phyloP scores from a whole-genome alignment of 2,888 invertebrate genomes.

The Leptinotarsa juncta region DNA sequence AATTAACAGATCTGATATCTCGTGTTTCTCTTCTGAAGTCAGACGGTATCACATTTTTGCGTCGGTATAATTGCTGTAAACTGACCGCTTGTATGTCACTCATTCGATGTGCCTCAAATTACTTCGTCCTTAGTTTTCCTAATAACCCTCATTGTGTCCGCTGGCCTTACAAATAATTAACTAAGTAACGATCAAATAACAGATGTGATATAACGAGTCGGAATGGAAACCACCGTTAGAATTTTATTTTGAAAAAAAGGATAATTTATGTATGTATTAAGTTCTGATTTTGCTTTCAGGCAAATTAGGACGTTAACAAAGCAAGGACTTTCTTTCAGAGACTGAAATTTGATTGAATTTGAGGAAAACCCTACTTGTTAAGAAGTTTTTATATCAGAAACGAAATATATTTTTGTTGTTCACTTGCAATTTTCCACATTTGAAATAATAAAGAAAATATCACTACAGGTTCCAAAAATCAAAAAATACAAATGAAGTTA shows the following conservation, averaged over 20 bases:
- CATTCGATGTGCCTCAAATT: constrained; percentile 39
- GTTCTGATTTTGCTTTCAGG: not conserved
- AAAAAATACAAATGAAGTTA: too few species aligned
- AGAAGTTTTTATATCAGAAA: too few species aligned
- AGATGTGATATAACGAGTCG: constrained; percentile 19
- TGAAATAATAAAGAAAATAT: too few species aligned
- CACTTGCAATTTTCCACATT: too few species aligned
- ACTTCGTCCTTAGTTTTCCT: constrained; percentile 28
- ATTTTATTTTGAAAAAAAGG: not conserved
- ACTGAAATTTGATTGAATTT: not conserved
- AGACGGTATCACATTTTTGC: constrained; percentile 8
- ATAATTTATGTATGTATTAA: not conserved
- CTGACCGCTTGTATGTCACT: constrained; percentile 39
- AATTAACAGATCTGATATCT: not conserved
- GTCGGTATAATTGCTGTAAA: constrained; percentile 28
- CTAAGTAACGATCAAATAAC: constrained; percentile 15
- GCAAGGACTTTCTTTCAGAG: not conserved
- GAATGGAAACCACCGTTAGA: constrained; percentile 6
- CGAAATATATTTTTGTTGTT: too few species aligned
- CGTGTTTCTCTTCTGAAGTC: not conserved
- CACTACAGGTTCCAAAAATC: too few species aligned
- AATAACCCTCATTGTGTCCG: constrained; percentile 25
- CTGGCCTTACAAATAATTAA: constrained; percentile 24
- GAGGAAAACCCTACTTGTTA: not conserved
- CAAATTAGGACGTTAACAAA: not conserved